Evolutionary conservation across 2,888 invertebrate species (phyloP).

Genomic region (Trachelus iudaicus): DNA sequence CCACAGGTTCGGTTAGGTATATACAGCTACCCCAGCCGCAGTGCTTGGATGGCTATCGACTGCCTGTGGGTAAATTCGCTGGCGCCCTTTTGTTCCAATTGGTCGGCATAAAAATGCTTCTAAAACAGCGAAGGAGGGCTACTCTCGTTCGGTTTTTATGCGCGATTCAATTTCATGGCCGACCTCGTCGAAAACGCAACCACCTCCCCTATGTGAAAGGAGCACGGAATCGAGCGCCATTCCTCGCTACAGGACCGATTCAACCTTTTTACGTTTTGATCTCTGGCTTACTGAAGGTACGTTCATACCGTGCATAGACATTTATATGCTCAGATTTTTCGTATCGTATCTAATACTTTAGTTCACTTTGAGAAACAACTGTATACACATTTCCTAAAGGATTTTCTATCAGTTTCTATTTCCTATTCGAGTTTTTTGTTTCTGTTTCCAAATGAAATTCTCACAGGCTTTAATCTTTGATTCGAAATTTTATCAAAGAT

Average conservation of each 20-base stretch:
- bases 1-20: not conserved
- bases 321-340: not conserved
- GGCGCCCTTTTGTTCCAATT: not conserved
- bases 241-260: not conserved
- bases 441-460: not conserved
- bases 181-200: slow-evolving; percentile 35
- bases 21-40: not conserved
- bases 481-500: not conserved
- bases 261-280: not conserved
- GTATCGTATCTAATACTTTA: not conserved
- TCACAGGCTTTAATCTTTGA: not conserved
- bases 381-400: not conserved
- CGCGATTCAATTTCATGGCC: slow-evolving; percentile 44
- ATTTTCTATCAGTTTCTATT: not conserved
- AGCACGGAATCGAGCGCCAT: not conserved
- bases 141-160: slow-evolving; percentile 16
- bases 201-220: slow-evolving; percentile 3
- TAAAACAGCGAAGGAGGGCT: slow-evolving; percentile 18
- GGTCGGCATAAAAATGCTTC: slow-evolving; percentile 4
- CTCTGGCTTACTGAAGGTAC: not conserved
- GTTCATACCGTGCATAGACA: not conserved
- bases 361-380: not conserved
- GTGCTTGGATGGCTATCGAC: not conserved
- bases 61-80: not conserved
- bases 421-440: not conserved